These are phyloP conservation scores for Drosophila tsacasi DNA, from an alignment of 1,140 invertebrate species.

Conservation along the genomic window DNA sequence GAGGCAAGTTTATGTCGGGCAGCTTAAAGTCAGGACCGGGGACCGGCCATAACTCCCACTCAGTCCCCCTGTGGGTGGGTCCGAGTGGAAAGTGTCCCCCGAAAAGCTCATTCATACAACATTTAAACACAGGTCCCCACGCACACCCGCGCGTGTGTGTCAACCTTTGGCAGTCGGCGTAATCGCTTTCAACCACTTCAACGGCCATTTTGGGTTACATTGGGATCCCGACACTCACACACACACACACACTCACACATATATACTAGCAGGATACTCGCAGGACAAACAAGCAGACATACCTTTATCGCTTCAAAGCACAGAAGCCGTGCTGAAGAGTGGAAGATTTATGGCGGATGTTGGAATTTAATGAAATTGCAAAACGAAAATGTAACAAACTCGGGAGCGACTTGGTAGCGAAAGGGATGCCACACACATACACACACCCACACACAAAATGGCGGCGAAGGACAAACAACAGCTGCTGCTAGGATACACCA, in stretches of 20 bases:
- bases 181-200: conserved; percentile 83
- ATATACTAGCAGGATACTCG: conserved; percentile 6
- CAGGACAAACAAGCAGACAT: conserved; percentile 58
- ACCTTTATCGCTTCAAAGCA: conserved; percentile 84
- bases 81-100: conserved; percentile 51
- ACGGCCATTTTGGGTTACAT: conserved; percentile 74
- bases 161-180: conserved; percentile 81
- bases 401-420: conserved; percentile 28
- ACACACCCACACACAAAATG: conserved; percentile 71
- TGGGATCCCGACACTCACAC: conserved; percentile 28
- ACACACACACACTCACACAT: conserved; percentile 3
- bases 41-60: conserved; percentile 64
- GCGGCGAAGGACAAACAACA: conserved; percentile 81
- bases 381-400: conserved; percentile 83
- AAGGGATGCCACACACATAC: conserved; percentile 43
- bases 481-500: conserved; percentile 61
- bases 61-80: conserved; percentile 5
- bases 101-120: conserved; percentile 78
- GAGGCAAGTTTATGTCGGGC: conserved; percentile 68
- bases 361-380: conserved; percentile 85
- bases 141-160: conserved; percentile 34
- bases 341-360: conserved; percentile 84
- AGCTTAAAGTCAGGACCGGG: conserved; percentile 41
- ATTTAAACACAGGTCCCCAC: conserved; percentile 64
- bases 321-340: conserved; percentile 82